A percentile compares a stretch with the other conserved stretches of the same genome.
These are phyloP conservation scores for Odontomachus brunneus DNA, from an alignment of 1,140 invertebrate genomes.

Conservation along the genomic window DNA sequence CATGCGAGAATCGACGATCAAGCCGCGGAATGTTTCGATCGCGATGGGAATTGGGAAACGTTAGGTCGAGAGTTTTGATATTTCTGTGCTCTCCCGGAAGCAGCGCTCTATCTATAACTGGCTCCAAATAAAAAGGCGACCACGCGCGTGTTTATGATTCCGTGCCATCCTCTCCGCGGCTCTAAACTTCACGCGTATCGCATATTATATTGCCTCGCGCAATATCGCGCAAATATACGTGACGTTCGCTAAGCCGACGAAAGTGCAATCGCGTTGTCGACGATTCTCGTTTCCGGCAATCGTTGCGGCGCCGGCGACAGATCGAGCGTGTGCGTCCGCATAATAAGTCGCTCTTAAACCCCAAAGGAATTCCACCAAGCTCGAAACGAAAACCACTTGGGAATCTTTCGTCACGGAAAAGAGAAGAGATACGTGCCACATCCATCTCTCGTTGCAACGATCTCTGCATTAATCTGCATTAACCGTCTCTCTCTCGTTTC, in stretches of 20 bases:
- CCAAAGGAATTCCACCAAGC: not conserved
- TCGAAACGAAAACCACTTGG: not conserved
- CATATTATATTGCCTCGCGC: conserved; percentile 31
- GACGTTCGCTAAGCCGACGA: conserved; percentile 30
- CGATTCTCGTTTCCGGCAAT: conserved; percentile 3
- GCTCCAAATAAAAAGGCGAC: conserved; percentile 40
- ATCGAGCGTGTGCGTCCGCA: not conserved
- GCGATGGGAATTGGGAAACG: not conserved
- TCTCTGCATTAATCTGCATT: too few relatives aligned
- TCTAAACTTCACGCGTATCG: conserved; percentile 24
- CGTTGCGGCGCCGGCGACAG: not conserved
- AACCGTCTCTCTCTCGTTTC: too few relatives aligned
- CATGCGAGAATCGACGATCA: too few relatives aligned
- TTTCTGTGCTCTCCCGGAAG: conserved; percentile 52
- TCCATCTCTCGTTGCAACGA: too few relatives aligned
- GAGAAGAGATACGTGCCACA: too few relatives aligned
- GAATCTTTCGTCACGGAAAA: not conserved
- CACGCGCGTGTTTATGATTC: conserved; percentile 41
- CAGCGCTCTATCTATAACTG: conserved; percentile 51
- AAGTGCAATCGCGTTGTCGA: conserved; percentile 1
- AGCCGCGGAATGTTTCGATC: not conserved
- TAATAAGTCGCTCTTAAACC: not conserved
- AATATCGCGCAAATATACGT: conserved; percentile 16
- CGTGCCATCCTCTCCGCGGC: conserved; percentile 20
- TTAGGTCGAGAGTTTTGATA: conserved; percentile 28